Base-by-base conservation (phyloP, 1,140 invertebrate genomes). In the Caenorhabditis latens region DNA sequence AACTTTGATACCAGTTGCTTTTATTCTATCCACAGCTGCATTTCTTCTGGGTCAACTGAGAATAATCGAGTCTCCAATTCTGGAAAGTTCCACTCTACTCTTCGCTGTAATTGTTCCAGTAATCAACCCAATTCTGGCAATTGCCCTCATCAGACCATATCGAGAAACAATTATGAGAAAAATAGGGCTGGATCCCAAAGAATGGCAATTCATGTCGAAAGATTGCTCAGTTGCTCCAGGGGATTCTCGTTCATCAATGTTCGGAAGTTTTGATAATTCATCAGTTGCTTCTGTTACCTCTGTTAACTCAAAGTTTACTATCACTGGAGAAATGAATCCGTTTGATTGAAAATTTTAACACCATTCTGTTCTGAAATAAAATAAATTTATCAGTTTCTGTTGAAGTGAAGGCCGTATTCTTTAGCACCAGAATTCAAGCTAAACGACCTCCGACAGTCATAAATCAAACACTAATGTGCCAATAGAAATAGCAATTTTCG, bases 191-290 rank as follows among this genome's bases (percentile, higher is more conserved):
- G 71, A 79, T 50, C 71, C 65, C 4, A 79, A 79, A 79, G 46
- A 50, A 19, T 79, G 43, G 71, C n/a, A 32, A 50, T 79, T 79
- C 46, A 71, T 71, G 65, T 46, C 65, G 7, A 43, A n/a, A 46
- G 65, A 71, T 6, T 71, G 40, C 19, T 71, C 65, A 19, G 65
- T 71, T 4, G 65, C 65, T 6, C 65, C 65, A 43, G 65, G 65
- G 19, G 65, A 71, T 71, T 6, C 65, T 2, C 16, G 16, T 46
- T 79, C 71, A 24, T 79, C 71, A 53, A 79, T 50, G 71, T 79
- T 79, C 40, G 67, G 67, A 46, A 53, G 46, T 24, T 79, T 79
- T 32, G 71, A 79, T 79, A 79, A 79, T 50, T 46, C 71, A 4
- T 50, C 46, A 19, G 71, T 48, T 79, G 46, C 46, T 4, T 79